phyloP scores from a whole-genome alignment of 2,113 vertebrate genomes.

The Benitochromis conjunctus region DNA sequence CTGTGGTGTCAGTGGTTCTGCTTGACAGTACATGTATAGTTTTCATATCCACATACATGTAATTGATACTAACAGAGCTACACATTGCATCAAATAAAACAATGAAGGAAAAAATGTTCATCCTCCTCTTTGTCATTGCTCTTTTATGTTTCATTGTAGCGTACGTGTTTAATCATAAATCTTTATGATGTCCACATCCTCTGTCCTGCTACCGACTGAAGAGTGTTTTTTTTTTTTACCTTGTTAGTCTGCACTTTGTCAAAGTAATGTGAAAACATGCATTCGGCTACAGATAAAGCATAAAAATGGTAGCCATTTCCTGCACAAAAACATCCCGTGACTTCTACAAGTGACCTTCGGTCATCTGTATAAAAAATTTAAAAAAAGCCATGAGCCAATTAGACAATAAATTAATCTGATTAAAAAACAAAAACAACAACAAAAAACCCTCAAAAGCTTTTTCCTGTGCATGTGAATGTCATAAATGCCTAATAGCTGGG shows the following conservation, averaged over 20 bases:
- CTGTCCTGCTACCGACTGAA: not conserved
- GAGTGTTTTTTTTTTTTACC: not conserved
- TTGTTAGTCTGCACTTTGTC: not conserved
- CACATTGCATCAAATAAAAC: not conserved
- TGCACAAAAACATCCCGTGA: not conserved
- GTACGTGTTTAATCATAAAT: not conserved
- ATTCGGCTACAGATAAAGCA: not conserved
- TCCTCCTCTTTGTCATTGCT: not conserved
- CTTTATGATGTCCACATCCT: not conserved
- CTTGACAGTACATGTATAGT: not conserved
- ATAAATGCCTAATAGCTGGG: not conserved
- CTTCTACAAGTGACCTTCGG: not conserved
- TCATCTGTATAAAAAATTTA: not conserved
- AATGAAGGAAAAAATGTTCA: not conserved
- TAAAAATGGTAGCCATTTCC: not conserved
- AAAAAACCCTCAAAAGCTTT: not conserved
- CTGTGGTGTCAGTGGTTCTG: slow-evolving; percentile 21
- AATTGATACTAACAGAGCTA: not conserved
- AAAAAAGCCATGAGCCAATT: not conserved
- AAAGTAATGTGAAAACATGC: not conserved
- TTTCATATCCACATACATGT: not conserved
- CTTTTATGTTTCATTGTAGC: not conserved
- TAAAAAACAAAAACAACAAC: not conserved
- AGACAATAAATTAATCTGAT: not conserved
- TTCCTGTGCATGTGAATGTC: not conserved